Evolutionary conservation across 2,888 invertebrate genomes (phyloP), one percentile per base, ranked within the genome.

Genomic region (Rhaphigaster nebulosa): DNA sequence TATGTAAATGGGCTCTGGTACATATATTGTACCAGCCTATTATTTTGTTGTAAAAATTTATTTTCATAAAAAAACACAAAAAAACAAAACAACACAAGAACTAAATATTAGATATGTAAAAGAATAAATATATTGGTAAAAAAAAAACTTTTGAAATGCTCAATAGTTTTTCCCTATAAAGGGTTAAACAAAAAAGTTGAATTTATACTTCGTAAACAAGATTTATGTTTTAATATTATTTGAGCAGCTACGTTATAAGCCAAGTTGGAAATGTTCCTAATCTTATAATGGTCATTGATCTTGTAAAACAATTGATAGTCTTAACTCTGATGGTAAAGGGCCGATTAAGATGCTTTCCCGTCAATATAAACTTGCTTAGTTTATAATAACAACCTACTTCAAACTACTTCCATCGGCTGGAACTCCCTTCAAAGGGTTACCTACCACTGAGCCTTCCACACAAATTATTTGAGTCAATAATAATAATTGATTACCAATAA

Each of bases 351-450:
- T 65, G 65, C 65, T 65, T 65, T 65, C 12, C 29, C 65, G n/a
- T 65, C 65, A 65, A 65, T 29, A 65, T 15, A 65, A 65, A 65
- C 65, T 65, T 29, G 1, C 65, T 65, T 65, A 65, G 65, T 65
- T 65, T 65, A 65, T 29, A 65, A 65, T 65, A 65, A 65, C 65
- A 65, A 65, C 65, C 65, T 65, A 65, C 65, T 65, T 65, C 65
- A 65, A 65, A 65, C 65, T 65, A 65, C 65, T 65, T 65, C 65
- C n/a, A 29, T 65, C 65, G 29, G 10, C 65, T 29, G 65, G 15
- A 65, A 65, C 13, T 29, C 65, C 65, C 65, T 65, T 65, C 65
- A 65, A 65, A 65, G 26, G 65, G 65, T 29, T 29, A 29, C 65
- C 65, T 15, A 15, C n/a, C n/a, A 12, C 60, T 60, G n/a, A 65